A percentile compares a stretch with the other conserved stretches of the same genome.
Conservation (phyloP, 2,888 invertebrate genomes). For the Conistra vaccinii region DNA sequence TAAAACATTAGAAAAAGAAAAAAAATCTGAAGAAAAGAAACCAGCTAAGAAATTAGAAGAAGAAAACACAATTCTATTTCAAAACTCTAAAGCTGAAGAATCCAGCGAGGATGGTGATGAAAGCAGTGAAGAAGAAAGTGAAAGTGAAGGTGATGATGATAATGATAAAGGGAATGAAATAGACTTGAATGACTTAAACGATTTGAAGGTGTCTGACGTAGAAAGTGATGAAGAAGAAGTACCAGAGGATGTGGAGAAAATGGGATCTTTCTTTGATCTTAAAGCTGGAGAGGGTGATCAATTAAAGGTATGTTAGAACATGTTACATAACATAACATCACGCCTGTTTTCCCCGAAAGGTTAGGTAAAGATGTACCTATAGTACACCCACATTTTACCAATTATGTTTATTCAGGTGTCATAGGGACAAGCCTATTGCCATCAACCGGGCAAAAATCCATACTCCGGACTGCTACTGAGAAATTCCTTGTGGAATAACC, state of each 20-base stretch:
- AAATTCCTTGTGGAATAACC: no score
- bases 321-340: no score
- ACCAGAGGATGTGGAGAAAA: conserved; percentile 72
- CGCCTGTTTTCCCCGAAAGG: no score
- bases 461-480: no score
- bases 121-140: conserved; percentile 57
- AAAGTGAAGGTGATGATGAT: conserved; percentile 62
- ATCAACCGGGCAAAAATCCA: no score
- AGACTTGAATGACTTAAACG: conserved; percentile 81
- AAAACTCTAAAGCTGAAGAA: conserved; percentile 53
- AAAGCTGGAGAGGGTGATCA: conserved; percentile 81
- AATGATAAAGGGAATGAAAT: conserved; percentile 58
- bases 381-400: no score
- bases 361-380: no score
- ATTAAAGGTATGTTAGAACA: conserved; percentile 76
- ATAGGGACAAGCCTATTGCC: no score
- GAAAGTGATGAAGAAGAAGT: conserved; percentile 76
- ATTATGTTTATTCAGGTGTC: no score
- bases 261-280: conserved; percentile 80
- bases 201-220: conserved; percentile 87
- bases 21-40: conserved; percentile 29
- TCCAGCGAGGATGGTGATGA: conserved; percentile 54
- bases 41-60: conserved; percentile 11
- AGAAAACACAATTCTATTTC: conserved; percentile 53
- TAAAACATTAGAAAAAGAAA: conserved; percentile 22